Evolutionary conservation across 2,113 vertebrate species (phyloP).

Genomic region (Anguilla rostrata): DNA sequence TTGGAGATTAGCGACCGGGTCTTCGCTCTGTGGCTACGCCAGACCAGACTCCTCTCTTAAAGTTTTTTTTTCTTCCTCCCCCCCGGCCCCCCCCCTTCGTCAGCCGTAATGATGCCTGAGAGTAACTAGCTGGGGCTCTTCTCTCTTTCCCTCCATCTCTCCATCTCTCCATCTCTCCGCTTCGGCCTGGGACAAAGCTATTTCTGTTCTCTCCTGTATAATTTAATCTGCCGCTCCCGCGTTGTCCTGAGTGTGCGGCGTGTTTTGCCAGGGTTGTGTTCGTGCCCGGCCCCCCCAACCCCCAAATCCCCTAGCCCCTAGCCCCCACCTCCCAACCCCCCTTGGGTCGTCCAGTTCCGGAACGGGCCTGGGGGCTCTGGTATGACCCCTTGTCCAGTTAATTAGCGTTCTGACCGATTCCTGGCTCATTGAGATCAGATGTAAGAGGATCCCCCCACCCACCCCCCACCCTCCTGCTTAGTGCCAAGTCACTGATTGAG

Average conservation of each 20-base stretch:
- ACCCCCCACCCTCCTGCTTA: slow-evolving; percentile 46
- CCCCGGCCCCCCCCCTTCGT: neutral
- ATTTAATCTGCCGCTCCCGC: slow-evolving; percentile 54
- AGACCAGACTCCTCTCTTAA: neutral
- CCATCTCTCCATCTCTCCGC: slow-evolving; percentile 9
- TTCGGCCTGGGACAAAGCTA: slow-evolving; percentile 52
- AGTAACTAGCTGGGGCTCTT: neutral
- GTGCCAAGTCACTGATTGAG: slow-evolving; percentile 65
- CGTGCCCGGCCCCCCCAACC: neutral
- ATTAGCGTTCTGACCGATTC: slow-evolving; percentile 64
- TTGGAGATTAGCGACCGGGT: neutral
- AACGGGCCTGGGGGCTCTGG: slow-evolving; percentile 57
- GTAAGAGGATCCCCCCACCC: slow-evolving; percentile 63
- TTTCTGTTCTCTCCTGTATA: slow-evolving; percentile 63
- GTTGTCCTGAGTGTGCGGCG: slow-evolving; percentile 33
- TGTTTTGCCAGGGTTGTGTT: slow-evolving; percentile 47
- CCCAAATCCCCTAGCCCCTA: too few relatives aligned
- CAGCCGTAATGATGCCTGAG: neutral
- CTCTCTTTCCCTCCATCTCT: neutral
- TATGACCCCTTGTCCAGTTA: slow-evolving; percentile 69
- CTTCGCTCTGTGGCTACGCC: neutral
- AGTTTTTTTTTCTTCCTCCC: neutral
- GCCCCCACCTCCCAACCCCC: too few relatives aligned
- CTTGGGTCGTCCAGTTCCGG: neutral
- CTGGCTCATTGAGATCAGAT: slow-evolving; percentile 47